Evolutionary conservation across 2,797 vertebrate genomes (phyloP).

Genomic region (Remorina albescens): DNA sequence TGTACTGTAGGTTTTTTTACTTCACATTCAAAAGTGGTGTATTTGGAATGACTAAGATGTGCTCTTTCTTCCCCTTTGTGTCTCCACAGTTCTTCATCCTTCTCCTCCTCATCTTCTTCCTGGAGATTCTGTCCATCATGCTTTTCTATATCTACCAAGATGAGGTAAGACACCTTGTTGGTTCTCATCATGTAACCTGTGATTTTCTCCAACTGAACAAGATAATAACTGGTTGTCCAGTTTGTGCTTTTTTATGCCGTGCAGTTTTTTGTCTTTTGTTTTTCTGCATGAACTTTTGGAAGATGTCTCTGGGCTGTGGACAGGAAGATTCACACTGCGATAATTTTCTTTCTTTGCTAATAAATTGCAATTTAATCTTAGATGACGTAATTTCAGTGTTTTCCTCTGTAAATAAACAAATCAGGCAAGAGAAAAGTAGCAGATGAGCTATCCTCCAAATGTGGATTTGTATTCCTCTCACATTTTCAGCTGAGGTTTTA

Average conservation of each 20-base stretch:
- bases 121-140: slow-evolving; percentile 92
- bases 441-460: slow-evolving; percentile 20
- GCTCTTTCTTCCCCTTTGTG: slow-evolving; percentile 66
- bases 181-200: slow-evolving; percentile 11
- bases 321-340: background rate
- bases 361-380: slow-evolving; percentile 47
- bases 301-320: background rate
- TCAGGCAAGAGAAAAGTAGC: slow-evolving; percentile 18
- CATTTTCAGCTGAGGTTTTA: slow-evolving; percentile 47
- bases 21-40: slow-evolving; percentile 12
- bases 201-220: slow-evolving; percentile 27
- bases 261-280: slow-evolving; percentile 11
- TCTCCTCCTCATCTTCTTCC: slow-evolving; percentile 94
- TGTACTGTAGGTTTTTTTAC: background rate
- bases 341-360: slow-evolving; percentile 38
- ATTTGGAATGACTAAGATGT: slow-evolving; percentile 23
- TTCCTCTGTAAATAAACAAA: slow-evolving; percentile 54
- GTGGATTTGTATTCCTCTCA: slow-evolving; percentile 52
- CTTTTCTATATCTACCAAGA: slow-evolving; percentile 97
- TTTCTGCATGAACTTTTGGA: slow-evolving; percentile 1
- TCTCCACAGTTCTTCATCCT: slow-evolving; percentile 94
- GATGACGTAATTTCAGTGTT: slow-evolving; percentile 47
- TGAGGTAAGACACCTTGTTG: slow-evolving; percentile 85
- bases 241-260: slow-evolving; percentile 11
- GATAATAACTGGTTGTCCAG: slow-evolving; percentile 17